phyloP scores from a whole-genome alignment of 2,113 vertebrate species.

The Butorides virescens region DNA sequence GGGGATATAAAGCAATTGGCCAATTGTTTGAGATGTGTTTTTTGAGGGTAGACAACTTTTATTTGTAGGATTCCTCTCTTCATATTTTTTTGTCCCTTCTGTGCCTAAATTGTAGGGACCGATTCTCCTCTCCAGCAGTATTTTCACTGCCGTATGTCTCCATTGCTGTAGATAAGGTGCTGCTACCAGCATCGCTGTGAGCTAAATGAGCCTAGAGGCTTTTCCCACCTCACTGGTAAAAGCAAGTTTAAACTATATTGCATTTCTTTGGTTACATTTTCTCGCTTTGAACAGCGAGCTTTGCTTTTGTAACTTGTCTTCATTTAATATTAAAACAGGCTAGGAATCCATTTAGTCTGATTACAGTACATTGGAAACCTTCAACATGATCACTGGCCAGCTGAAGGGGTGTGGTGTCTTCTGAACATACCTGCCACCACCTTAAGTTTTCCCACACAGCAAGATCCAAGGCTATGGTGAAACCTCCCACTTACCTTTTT shows the following conservation, averaged over 20 bases:
- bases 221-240: neutral
- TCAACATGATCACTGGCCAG: neutral
- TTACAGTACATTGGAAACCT: neutral
- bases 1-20: neutral
- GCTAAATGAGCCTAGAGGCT: neutral
- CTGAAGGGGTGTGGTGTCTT: neutral
- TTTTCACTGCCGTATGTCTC: neutral
- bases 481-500: neutral
- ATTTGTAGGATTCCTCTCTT: neutral
- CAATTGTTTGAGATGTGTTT: slow-evolving; percentile 9
- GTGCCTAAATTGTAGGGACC: neutral
- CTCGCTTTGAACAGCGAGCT: neutral
- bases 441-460: neutral
- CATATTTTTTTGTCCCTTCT: neutral
- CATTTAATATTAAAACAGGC: neutral
- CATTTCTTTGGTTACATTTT: neutral
- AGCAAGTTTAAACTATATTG: neutral
- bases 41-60: neutral
- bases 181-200: neutral
- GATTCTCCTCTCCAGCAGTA: neutral
- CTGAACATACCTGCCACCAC: neutral
- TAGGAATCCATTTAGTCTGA: neutral
- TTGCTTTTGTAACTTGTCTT: neutral
- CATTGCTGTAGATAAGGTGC: neutral
- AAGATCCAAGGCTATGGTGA: neutral